These are phyloP conservation scores for Pachypeltis micranthus DNA, from an alignment of 1,140 invertebrate genomes.

Conservation along the genomic window DNA sequence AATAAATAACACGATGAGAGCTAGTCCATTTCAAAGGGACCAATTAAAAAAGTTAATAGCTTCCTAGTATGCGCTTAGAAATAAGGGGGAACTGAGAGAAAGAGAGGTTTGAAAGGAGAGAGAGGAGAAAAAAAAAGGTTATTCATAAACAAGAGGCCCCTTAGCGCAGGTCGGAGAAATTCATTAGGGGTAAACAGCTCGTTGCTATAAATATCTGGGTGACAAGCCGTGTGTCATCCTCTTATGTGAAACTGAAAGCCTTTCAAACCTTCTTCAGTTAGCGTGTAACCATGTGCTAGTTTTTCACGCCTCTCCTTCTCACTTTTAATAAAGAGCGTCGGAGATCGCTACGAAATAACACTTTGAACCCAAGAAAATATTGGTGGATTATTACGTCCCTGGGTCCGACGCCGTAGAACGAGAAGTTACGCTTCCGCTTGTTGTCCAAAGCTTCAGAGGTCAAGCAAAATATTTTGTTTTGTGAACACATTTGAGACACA, in stretches of 20 bases:
- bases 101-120: too few species aligned
- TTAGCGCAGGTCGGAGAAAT: not conserved
- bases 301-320: slow-evolving; percentile 1
- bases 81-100: not conserved
- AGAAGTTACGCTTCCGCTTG: too few species aligned
- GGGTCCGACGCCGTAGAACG: too few species aligned
- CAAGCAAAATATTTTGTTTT: too few species aligned
- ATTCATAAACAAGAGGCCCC: slow-evolving; percentile 1
- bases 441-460: too few species aligned
- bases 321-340: too few species aligned
- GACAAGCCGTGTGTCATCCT: slow-evolving; percentile 7
- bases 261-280: not conserved
- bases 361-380: too few species aligned
- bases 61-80: slow-evolving; percentile 3
- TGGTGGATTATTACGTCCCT: too few species aligned
- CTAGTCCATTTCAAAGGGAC: not conserved
- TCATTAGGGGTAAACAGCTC: slow-evolving; percentile 2
- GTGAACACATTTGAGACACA: too few species aligned
- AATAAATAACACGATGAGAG: not conserved
- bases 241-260: not conserved
- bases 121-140: slow-evolving; percentile 1
- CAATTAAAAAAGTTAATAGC: slow-evolving; percentile 8
- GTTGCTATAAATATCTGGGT: not conserved
- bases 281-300: slow-evolving; percentile 1
- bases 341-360: too few species aligned